phyloP scores from a whole-genome alignment of 2,888 invertebrate species.

The Ceramica pisi region DNA sequence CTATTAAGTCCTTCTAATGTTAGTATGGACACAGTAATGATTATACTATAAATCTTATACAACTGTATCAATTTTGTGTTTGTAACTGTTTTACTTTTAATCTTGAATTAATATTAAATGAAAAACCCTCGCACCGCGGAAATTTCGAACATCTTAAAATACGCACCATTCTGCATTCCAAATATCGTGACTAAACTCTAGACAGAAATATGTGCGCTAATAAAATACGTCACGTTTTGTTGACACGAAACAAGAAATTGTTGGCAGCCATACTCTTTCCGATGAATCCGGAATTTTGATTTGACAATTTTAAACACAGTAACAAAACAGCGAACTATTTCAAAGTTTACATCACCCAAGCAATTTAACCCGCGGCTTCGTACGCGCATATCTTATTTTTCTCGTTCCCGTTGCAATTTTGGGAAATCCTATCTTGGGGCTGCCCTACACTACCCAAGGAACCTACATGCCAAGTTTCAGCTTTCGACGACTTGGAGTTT shows the following conservation, averaged over 20 bases:
- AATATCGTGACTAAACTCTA: constrained; percentile 36
- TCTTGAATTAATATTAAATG: constrained; percentile 19
- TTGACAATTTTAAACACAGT: constrained; percentile 31
- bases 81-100: neutral
- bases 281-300: constrained; percentile 18
- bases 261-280: constrained; percentile 33
- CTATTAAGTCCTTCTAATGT: neutral
- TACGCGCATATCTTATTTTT: too few species aligned
- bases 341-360: neutral
- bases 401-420: too few species aligned
- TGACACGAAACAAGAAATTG: constrained; percentile 42
- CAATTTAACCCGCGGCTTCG: too few species aligned
- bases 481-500: too few species aligned
- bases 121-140: neutral
- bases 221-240: constrained; percentile 50
- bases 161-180: constrained; percentile 31
- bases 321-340: constrained; percentile 12
- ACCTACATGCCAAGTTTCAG: too few species aligned
- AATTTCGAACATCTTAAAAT: constrained; percentile 50
- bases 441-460: too few species aligned
- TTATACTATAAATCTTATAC: too few species aligned
- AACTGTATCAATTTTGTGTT: neutral
- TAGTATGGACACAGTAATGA: neutral
- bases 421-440: too few species aligned
- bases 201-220: constrained; percentile 52